phyloP scores from a whole-genome alignment of 1,140 invertebrate species.

The Drosophila biarmipes region DNA sequence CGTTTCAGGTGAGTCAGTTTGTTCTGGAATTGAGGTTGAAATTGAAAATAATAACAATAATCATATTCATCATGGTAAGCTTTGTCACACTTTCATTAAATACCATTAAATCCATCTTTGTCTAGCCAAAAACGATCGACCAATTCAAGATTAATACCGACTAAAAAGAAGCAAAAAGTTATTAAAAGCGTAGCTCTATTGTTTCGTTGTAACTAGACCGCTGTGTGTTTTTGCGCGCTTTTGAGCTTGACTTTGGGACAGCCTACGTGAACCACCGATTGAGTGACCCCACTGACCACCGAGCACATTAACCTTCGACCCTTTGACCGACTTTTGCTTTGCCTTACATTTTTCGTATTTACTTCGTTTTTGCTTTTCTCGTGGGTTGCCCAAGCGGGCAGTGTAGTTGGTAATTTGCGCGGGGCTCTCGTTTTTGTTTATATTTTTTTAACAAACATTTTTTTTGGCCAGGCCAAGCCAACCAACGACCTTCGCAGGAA shows the following conservation, averaged over 20 bases:
- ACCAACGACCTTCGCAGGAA: conserved; percentile 29
- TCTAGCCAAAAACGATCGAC: conserved; percentile 51
- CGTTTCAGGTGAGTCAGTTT: conserved; percentile 84
- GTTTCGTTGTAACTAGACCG: conserved; percentile 16
- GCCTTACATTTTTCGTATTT: conserved; percentile 39
- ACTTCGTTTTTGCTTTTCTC: conserved; percentile 26
- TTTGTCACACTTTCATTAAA: conserved; percentile 84
- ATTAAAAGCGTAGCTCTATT: conserved; percentile 28
- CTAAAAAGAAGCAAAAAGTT: too few relatives aligned
- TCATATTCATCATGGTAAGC: conserved; percentile 84
- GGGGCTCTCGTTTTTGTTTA: conserved; percentile 2
- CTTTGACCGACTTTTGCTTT: conserved; percentile 48
- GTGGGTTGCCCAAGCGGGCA: conserved; percentile 12
- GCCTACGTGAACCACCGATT: conserved; percentile 17
- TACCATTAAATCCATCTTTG: conserved; percentile 79
- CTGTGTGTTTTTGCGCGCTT: conserved; percentile 23
- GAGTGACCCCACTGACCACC: conserved; percentile 16
- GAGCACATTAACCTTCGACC: conserved; percentile 55
- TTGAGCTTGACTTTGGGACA: conserved; percentile 32
- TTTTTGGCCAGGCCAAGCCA: conserved; percentile 13
- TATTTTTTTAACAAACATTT: background rate
- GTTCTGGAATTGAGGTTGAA: conserved; percentile 85
- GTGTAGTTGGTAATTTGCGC: conserved; percentile 17
- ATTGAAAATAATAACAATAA: conserved; percentile 85
- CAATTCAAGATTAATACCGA: conserved; percentile 40